Evolutionary conservation across 2,113 vertebrate genomes (phyloP).

Genomic region (Clarias macrocephalus): DNA sequence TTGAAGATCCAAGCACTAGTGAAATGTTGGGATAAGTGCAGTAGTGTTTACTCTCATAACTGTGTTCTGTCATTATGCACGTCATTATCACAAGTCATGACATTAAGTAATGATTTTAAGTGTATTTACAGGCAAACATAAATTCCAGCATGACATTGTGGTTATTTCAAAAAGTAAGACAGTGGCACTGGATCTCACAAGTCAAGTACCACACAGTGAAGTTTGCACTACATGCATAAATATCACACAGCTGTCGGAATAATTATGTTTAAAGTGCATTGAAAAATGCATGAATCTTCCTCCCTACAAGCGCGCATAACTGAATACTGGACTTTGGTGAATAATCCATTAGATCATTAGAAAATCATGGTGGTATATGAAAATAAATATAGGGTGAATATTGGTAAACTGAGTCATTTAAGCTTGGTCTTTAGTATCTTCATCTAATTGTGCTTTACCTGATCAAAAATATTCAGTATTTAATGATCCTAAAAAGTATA

Average conservation of each 20-base stretch:
- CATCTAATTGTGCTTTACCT: too few species aligned
- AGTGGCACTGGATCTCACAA: neutral
- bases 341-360: neutral
- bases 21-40: too few species aligned
- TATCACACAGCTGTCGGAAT: neutral
- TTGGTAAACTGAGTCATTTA: too few species aligned
- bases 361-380: neutral
- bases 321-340: neutral
- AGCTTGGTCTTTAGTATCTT: too few species aligned
- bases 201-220: neutral
- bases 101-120: neutral
- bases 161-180: neutral
- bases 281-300: neutral
- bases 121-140: neutral
- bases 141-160: neutral
- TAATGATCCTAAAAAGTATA: too few species aligned
- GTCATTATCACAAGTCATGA: too few species aligned
- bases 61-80: too few species aligned
- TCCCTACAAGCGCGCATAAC: neutral
- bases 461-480: too few species aligned
- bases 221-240: too few species aligned
- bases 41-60: too few species aligned
- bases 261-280: neutral
- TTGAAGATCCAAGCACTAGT: too few species aligned
- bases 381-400: too few species aligned